Evolutionary conservation across 2,888 invertebrate genomes (phyloP).

Genomic region (Leptopilina drosophilae): DNA sequence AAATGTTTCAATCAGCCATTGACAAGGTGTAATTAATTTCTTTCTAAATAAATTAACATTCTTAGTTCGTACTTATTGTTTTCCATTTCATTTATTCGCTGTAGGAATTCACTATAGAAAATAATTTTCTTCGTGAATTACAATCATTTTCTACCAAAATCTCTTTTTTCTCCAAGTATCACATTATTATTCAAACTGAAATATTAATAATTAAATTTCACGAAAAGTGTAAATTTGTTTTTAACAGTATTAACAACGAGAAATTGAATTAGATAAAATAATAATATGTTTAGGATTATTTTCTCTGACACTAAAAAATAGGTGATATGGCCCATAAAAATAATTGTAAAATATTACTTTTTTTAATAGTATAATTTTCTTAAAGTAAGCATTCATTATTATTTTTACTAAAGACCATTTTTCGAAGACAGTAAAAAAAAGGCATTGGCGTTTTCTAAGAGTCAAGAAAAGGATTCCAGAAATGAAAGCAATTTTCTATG

Average conservation of each 20-base stretch:
- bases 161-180: too few species aligned
- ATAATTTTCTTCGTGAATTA: too few species aligned
- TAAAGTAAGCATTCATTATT: constrained; percentile 8
- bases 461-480: constrained; percentile 7
- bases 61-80: constrained; percentile 3
- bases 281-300: too few species aligned
- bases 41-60: constrained; percentile 15
- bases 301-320: neutral
- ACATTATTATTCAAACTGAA: too few species aligned
- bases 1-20: constrained; percentile 18
- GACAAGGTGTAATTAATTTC: constrained; percentile 35
- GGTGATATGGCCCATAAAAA: neutral
- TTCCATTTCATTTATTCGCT: neutral
- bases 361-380: neutral
- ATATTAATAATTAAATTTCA: too few species aligned
- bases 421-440: neutral
- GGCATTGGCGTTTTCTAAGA: neutral
- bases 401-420: neutral
- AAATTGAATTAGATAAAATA: too few species aligned
- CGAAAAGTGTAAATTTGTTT: too few species aligned
- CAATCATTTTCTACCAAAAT: too few species aligned
- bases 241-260: too few species aligned
- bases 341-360: neutral
- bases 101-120: neutral
- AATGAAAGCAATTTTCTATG: constrained; percentile 9